Conservation (phyloP, 2,797 vertebrate genomes). For the Sebastes umbrosus region DNA sequence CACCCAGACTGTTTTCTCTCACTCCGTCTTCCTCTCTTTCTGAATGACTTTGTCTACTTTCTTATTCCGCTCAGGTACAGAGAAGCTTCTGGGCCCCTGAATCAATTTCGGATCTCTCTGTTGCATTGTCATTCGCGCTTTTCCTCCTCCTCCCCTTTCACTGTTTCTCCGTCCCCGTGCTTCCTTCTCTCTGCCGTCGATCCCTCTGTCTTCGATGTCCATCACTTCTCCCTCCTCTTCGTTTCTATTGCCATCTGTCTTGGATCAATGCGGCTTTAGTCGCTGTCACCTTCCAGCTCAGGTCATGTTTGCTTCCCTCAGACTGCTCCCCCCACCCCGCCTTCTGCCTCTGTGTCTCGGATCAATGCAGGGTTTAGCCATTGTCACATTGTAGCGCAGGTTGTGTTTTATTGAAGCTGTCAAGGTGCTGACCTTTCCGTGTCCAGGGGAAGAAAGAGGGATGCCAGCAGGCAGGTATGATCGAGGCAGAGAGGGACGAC, state of each 20-base stretch:
- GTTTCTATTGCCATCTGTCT: background rate
- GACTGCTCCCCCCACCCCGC: background rate
- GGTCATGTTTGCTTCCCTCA: background rate
- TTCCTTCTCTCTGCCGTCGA: background rate
- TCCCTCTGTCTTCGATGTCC: background rate
- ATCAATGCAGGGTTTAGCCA: conserved; percentile 26
- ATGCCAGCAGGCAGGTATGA: conserved; percentile 30
- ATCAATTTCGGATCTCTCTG: conserved; percentile 1
- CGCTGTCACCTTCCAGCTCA: conserved; percentile 14
- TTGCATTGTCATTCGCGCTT: background rate
- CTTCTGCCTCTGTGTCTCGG: background rate
- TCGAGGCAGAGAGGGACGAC: background rate
- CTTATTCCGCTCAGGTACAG: conserved; percentile 20
- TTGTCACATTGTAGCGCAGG: conserved; percentile 12
- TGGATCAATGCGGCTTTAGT: conserved; percentile 24
- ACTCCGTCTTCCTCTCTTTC: background rate
- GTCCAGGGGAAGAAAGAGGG: conserved; percentile 34
- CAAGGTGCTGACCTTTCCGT: conserved; percentile 53
- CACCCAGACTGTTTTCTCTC: background rate
- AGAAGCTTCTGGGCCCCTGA: background rate
- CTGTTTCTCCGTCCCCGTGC: background rate
- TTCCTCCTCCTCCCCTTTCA: background rate
- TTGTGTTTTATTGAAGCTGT: conserved; percentile 64
- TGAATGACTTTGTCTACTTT: background rate
- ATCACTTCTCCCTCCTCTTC: background rate